Conservation (phyloP, 2,888 invertebrate genomes). For the Anoncus sp. region DNA sequence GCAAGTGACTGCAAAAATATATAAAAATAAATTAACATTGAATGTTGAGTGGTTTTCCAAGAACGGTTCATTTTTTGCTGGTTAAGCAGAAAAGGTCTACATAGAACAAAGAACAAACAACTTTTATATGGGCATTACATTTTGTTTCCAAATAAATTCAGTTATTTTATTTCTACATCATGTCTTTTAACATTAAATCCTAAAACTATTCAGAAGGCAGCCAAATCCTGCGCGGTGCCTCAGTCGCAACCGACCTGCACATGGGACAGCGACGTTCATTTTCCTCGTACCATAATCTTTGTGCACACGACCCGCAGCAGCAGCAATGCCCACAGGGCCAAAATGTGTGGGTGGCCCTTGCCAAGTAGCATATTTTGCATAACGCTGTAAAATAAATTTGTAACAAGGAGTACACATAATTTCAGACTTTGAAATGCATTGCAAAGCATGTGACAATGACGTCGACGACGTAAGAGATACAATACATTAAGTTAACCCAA, state of each 20-base stretch:
- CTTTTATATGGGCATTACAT: too few species aligned
- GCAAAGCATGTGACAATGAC: neutral
- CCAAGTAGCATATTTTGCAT: constrained; percentile 1
- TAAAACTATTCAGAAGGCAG: too few species aligned
- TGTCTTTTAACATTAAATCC: too few species aligned
- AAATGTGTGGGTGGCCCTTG: neutral
- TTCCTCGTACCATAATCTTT: neutral
- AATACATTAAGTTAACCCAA: too few species aligned
- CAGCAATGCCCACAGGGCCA: constrained; percentile 9
- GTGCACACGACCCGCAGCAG: neutral
- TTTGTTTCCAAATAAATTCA: too few species aligned
- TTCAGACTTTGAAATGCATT: neutral
- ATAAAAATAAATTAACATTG: too few species aligned
- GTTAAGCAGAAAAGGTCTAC: too few species aligned
- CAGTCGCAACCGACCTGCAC: neutral
- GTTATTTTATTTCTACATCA: too few species aligned
- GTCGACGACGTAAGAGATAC: constrained; percentile 18
- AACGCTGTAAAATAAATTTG: constrained; percentile 15
- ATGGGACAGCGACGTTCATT: constrained; percentile 4
- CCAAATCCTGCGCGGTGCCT: constrained; percentile 11
- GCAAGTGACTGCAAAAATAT: too few species aligned
- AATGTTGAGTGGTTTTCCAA: too few species aligned
- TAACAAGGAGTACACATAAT: constrained; percentile 30
- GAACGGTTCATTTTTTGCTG: too few species aligned
- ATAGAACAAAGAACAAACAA: too few species aligned